phyloP scores from a whole-genome alignment of 2,888 invertebrate genomes.

The Temnothorax ravouxi region DNA sequence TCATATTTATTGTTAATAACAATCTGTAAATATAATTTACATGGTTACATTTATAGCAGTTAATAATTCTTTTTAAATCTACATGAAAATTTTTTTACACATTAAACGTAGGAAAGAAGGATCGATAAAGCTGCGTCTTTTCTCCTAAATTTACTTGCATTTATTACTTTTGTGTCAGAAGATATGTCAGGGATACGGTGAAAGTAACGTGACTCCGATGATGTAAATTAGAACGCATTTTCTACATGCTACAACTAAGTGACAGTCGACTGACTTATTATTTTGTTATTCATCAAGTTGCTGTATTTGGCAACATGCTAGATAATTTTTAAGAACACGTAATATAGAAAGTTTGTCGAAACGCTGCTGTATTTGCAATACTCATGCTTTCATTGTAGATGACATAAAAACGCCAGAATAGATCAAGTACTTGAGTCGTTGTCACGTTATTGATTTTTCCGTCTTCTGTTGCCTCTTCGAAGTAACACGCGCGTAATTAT shows the following conservation, averaged over 20 bases:
- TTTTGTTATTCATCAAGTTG: slow-evolving; percentile 19
- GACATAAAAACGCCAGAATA: background rate
- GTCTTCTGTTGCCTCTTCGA: background rate
- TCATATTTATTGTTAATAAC: background rate
- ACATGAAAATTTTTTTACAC: background rate
- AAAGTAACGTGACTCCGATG: slow-evolving; percentile 40
- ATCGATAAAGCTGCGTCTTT: background rate
- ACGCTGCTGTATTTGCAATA: background rate
- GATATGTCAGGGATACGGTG: background rate
- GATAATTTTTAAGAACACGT: background rate
- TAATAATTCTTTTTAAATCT: background rate
- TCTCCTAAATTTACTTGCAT: slow-evolving; percentile 21
- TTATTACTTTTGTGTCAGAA: background rate
- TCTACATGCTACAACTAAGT: slow-evolving; percentile 7
- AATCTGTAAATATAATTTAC: background rate
- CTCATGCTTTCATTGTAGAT: background rate
- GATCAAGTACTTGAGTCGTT: background rate
- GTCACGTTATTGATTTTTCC: slow-evolving; percentile 16
- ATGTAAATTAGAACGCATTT: slow-evolving; percentile 41
- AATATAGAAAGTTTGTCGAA: slow-evolving; percentile 12
- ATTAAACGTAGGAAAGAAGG: background rate
- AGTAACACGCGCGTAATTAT: background rate
- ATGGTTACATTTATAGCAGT: background rate
- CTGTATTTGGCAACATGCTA: background rate
- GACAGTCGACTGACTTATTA: slow-evolving; percentile 1